Conservation (phyloP, 2,113 vertebrate species). For the Myxocyprinus asiaticus region DNA sequence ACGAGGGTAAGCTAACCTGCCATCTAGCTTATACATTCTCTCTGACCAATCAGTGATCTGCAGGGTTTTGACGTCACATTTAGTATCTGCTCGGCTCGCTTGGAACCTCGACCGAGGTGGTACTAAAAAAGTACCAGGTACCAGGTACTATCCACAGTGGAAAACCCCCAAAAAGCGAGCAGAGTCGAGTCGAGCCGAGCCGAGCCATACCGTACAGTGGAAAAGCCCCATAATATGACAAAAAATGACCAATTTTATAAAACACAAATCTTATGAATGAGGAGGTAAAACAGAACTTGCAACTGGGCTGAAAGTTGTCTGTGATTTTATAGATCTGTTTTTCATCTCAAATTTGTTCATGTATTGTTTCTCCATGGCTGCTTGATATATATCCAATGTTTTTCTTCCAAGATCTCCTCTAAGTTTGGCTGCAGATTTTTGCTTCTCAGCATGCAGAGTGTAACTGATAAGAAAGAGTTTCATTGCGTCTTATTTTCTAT, state of each 20-base stretch:
- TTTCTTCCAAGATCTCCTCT: slow-evolving; percentile 36
- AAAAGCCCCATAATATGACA: no score
- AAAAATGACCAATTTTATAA: slow-evolving; percentile 15
- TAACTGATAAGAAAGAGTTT: slow-evolving; percentile 19
- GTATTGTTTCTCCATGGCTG: slow-evolving; percentile 27
- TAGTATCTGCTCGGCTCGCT: no score
- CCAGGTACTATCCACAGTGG: no score
- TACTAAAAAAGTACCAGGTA: no score
- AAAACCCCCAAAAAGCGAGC: no score
- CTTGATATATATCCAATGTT: slow-evolving; percentile 32
- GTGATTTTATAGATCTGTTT: slow-evolving; percentile 31
- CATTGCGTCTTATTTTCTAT: slow-evolving; percentile 22
- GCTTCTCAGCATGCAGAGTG: slow-evolving; percentile 17
- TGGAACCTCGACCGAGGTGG: no score
- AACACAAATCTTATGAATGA: slow-evolving; percentile 45
- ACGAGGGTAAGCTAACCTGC: no score
- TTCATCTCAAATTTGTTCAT: slow-evolving; percentile 39
- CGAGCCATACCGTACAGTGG: no score
- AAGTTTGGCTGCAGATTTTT: slow-evolving; percentile 24
- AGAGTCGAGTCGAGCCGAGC: no score
- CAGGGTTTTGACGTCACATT: no score
- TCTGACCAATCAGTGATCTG: no score
- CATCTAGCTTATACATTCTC: no score
- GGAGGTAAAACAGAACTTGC: slow-evolving; percentile 25
- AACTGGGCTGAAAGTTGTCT: slow-evolving; percentile 7